phyloP scores from a whole-genome alignment of 1,140 invertebrate species.

The Dendrolimus punctatus region DNA sequence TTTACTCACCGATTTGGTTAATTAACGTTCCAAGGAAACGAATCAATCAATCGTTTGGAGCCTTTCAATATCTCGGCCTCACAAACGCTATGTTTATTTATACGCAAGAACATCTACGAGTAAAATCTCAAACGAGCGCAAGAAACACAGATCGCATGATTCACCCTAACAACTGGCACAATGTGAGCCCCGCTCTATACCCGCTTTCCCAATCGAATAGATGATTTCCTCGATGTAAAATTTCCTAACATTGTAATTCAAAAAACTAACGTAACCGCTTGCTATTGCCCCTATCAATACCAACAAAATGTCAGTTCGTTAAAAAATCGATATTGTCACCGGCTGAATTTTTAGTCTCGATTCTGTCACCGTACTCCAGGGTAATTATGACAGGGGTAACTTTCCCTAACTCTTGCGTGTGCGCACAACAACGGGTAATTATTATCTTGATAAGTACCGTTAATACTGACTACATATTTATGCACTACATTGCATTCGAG shows the following conservation, averaged over 20 bases:
- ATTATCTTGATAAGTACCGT: slow-evolving; percentile 30
- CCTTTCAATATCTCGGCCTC: slow-evolving; percentile 10
- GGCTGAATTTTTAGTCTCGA: slow-evolving; percentile 32
- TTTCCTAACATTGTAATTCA: slow-evolving; percentile 16
- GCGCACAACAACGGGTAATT: slow-evolving; percentile 36
- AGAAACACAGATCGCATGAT: slow-evolving; percentile 24
- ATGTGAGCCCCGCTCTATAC: slow-evolving; percentile 12
- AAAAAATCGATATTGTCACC: slow-evolving; percentile 34
- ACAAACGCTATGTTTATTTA: slow-evolving; percentile 28
- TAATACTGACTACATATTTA: slow-evolving; percentile 46
- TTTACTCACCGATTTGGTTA: slow-evolving; percentile 13
- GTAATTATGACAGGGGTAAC: slow-evolving; percentile 26
- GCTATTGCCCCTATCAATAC: slow-evolving; percentile 9
- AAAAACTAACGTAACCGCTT: slow-evolving; percentile 11
- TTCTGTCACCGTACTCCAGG: slow-evolving; percentile 22
- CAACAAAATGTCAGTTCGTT: slow-evolving; percentile 30
- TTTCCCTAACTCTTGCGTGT: slow-evolving; percentile 34
- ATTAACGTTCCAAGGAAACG: slow-evolving; percentile 16
- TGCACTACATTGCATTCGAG: slow-evolving; percentile 26
- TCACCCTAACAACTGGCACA: slow-evolving; percentile 18
- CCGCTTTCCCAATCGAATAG: slow-evolving; percentile 22
- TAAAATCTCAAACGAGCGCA: slow-evolving; percentile 18
- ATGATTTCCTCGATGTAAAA: slow-evolving; percentile 13
- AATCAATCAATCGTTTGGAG: slow-evolving; percentile 21
- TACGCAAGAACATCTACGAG: slow-evolving; percentile 18